These are phyloP conservation scores for Aricia artaxerxes DNA, from an alignment of 2,888 invertebrate genomes.

Conservation along the genomic window DNA sequence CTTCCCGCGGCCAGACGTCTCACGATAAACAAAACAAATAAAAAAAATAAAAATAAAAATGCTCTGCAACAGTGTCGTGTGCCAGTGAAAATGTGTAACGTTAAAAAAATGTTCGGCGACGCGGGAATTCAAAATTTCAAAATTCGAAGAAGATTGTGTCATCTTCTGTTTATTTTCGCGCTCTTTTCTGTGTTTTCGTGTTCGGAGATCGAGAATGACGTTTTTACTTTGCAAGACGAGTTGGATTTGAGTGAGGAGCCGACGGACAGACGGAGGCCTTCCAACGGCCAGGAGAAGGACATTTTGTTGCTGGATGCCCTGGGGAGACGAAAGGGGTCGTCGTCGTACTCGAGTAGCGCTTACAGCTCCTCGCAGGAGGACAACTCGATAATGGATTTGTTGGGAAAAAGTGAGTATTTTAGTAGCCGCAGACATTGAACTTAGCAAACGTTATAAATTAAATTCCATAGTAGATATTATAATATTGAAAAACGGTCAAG, in stretches of 20 bases:
- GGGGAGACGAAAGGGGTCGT: conserved; percentile 82
- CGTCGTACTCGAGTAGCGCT: conserved; percentile 56
- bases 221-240: conserved; percentile 69
- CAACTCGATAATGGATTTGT: conserved; percentile 88
- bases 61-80: conserved; percentile 37
- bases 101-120: conserved; percentile 16
- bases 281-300: conserved; percentile 87
- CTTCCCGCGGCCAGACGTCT: conserved; percentile 64
- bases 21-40: conserved; percentile 46
- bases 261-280: conserved; percentile 74
- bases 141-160: conserved; percentile 50
- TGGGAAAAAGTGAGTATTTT: conserved; percentile 88
- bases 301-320: conserved; percentile 86
- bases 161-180: conserved; percentile 49
- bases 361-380: conserved; percentile 76
- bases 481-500: too few species aligned
- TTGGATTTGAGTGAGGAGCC: conserved; percentile 62
- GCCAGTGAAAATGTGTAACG: conserved; percentile 34
- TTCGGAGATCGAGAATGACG: conserved; percentile 67
- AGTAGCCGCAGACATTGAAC: too few species aligned
- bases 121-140: conserved; percentile 55
- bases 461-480: too few species aligned
- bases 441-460: too few species aligned
- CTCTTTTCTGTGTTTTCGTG: conserved; percentile 50
- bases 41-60: conserved; percentile 41